Percentiles rank a stretch among this genome's conserved stretches.
These are phyloP conservation scores for Ramphastos sulfuratus DNA, from an alignment of 2,113 vertebrate species.

Conservation along the genomic window DNA sequence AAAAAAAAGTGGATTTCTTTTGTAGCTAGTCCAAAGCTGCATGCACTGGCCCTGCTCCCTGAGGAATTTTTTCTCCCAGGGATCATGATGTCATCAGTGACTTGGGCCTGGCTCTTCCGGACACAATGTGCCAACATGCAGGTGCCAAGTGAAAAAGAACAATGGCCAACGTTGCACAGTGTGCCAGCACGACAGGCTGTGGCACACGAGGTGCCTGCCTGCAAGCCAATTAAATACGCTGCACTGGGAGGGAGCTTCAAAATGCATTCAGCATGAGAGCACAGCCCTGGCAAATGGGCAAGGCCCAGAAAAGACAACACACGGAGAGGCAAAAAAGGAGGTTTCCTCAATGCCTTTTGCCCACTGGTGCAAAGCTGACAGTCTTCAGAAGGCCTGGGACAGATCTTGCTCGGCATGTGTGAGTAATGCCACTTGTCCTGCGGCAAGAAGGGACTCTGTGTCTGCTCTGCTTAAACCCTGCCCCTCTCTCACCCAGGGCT, in stretches of 20 bases:
- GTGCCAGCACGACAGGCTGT: slow-evolving; percentile 15
- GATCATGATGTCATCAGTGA: not conserved
- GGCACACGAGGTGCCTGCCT: not conserved
- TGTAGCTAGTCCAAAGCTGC: not conserved
- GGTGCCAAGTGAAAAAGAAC: slow-evolving; percentile 3
- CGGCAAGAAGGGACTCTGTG: not conserved
- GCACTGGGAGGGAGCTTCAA: not conserved
- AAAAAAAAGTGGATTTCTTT: not conserved
- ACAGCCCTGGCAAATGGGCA: rapidly evolving
- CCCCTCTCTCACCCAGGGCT: rapidly evolving
- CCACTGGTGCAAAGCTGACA: not conserved
- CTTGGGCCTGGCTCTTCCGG: not conserved
- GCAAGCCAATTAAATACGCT: not conserved
- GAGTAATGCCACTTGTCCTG: not conserved
- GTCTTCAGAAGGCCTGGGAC: not conserved
- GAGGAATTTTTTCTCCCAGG: not conserved
- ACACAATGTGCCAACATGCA: not conserved
- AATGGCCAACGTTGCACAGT: not conserved
- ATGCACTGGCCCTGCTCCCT: not conserved
- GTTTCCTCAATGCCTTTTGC: not conserved
- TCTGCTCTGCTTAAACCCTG: not conserved
- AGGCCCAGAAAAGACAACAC: not conserved
- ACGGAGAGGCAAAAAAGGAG: not conserved
- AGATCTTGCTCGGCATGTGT: not conserved
- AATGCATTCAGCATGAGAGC: not conserved